Percentiles rank a stretch among this genome's conserved stretches.
These are phyloP conservation scores for Orchesella cincta DNA, from an alignment of 1,140 invertebrate species.

Conservation along the genomic window DNA sequence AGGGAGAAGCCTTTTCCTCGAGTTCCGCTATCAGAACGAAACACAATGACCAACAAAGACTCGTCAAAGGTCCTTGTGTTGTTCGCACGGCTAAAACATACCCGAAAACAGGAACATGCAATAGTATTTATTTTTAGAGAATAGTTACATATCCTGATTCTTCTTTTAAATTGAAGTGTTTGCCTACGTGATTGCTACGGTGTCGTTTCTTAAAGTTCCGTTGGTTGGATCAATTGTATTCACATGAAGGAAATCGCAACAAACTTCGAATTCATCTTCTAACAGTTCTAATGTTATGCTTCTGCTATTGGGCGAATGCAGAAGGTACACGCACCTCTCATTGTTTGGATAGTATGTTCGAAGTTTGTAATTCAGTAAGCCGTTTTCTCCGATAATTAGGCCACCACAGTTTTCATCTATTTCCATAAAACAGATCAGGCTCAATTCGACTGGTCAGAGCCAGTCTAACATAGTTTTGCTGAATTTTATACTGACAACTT, in stretches of 20 bases:
- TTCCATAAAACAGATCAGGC: no score
- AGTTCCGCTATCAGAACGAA: background rate
- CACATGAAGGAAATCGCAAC: background rate
- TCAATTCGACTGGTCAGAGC: no score
- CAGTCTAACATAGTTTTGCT: no score
- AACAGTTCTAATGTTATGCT: background rate
- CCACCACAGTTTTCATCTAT: constrained; percentile 6
- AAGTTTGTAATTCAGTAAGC: constrained; percentile 3
- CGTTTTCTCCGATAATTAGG: background rate
- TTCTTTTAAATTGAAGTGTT: background rate
- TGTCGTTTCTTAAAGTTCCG: constrained; percentile 13
- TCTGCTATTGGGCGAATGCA: background rate
- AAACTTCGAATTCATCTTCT: constrained; percentile 7
- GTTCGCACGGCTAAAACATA: background rate
- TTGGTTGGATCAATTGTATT: constrained; percentile 1
- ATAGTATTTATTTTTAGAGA: background rate
- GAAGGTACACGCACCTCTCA: background rate
- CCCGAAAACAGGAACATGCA: background rate
- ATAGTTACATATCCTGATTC: background rate
- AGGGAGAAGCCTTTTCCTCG: background rate
- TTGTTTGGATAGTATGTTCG: background rate
- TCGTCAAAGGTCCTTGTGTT: background rate
- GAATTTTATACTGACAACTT: no score
- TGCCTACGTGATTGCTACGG: background rate
- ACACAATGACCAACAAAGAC: background rate